These are phyloP conservation scores for Edolisoma coerulescens DNA, from an alignment of 2,113 vertebrate genomes.

Conservation along the genomic window DNA sequence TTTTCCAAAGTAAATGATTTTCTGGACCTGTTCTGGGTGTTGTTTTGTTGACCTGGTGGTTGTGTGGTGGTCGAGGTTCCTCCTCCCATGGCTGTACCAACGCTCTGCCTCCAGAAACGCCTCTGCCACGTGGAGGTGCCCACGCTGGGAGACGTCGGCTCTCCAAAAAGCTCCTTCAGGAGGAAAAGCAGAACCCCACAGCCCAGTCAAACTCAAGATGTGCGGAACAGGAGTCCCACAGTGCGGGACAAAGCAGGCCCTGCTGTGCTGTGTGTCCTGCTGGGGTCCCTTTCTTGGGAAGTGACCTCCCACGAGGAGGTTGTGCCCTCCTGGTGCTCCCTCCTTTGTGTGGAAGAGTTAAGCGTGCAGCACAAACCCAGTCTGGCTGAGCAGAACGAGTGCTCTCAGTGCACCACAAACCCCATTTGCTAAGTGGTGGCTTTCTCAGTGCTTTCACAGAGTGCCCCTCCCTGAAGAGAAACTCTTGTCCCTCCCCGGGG, in stretches of 20 bases:
- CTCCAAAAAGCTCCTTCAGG: neutral
- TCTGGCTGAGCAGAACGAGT: neutral
- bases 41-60: neutral
- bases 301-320: neutral
- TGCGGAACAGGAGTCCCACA: neutral
- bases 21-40: neutral
- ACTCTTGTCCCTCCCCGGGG: neutral
- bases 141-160: neutral
- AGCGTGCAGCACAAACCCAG: neutral
- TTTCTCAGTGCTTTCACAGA: neutral
- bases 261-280: neutral
- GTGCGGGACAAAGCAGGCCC: constrained; percentile 9
- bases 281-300: neutral
- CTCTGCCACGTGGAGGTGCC: neutral
- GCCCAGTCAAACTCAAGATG: neutral
- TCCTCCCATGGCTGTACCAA: neutral
- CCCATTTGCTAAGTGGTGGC: neutral
- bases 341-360: neutral
- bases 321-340: neutral
- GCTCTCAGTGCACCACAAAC: rapidly evolving
- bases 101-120: neutral
- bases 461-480: neutral
- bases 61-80: neutral
- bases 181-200: neutral
- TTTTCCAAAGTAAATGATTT: neutral